Percentiles rank a stretch among this genome's conserved stretches.
phyloP scores from a whole-genome alignment of 2,888 invertebrate genomes.

The Galerucella nymphaeae region DNA sequence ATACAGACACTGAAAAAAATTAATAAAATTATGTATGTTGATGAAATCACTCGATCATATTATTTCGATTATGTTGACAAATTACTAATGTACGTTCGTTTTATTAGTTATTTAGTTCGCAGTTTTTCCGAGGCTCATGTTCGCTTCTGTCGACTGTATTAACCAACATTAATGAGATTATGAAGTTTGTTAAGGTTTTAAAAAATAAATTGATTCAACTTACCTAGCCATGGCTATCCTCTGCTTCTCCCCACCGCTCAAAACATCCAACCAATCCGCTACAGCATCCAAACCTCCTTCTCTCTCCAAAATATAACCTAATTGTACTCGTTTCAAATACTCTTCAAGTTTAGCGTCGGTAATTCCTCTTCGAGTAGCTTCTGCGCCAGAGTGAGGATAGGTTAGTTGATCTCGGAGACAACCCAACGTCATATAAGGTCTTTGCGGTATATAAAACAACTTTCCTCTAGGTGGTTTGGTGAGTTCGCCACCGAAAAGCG shows the following conservation, averaged over 20 bases:
- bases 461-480: constrained; percentile 96
- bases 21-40: no score
- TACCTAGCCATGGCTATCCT: constrained; percentile 95
- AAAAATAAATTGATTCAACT: no score
- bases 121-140: no score
- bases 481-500: constrained; percentile 89
- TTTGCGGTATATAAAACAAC: constrained; percentile 96
- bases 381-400: constrained; percentile 91
- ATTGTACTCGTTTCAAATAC: constrained; percentile 84
- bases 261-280: constrained; percentile 98
- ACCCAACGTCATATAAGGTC: constrained; percentile 98
- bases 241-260: constrained; percentile 99
- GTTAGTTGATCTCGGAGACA: constrained; percentile 90
- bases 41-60: no score
- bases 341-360: constrained; percentile 81
- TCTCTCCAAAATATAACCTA: constrained; percentile 83
- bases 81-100: no score
- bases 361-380: constrained; percentile 82
- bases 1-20: no score
- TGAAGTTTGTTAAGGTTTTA: no score
- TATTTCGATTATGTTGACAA: no score
- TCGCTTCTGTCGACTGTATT: no score
- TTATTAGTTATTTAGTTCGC: no score
- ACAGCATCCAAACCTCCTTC: constrained; percentile 92
- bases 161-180: no score